Evolutionary conservation across 2,888 invertebrate species (phyloP), one percentile per base, ranked within the genome.

Genomic region (Parnassius smintheus): DNA sequence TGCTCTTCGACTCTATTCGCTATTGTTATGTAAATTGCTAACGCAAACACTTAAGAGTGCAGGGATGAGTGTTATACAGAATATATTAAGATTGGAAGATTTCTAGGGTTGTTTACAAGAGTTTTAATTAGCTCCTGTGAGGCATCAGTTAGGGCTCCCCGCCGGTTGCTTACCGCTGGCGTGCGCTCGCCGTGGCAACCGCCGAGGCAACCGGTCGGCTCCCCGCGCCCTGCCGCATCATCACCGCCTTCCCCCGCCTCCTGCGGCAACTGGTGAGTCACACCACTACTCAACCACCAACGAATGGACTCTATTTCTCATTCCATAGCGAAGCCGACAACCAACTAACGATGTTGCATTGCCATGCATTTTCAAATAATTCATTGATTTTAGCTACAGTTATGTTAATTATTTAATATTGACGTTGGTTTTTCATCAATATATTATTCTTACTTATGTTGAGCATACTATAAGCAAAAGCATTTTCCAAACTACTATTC

Each of bases 171-270:
- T 94, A 96, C 96, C 94, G 94, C 94, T 76, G 95, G 95, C 88
- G 94, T 94, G 85, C 95, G 94, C 74, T 94, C 94, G 77, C 95
- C 94, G 82, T 94, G 92, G 91, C 95, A 95, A 84, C 95, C 94
- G 82, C 93, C 92, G 80, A 95, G 92, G 88, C 95, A 95, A 89
- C 94, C 94, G 77, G 94, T 93, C 71, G 93, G 92, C 79, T 91
- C 82, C 73, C 82, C 79, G 86, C 93, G 93, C 85, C 95, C 95
- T 89, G 93, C 93, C 79, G 88, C 86, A 72, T 86, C 86, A 73
- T 87, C 88, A 65, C 88, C 91, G 70, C 90, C 89, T 72, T 90
- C 92, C 75, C 87, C 88, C 72, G 92, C 92, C 86, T 87, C 88
- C 86, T 86, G 90, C 91, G 88, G 89, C 76, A 90, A 90, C 84